Evolutionary conservation across 2,888 invertebrate genomes (phyloP).

Genomic region (Selenia dentaria): DNA sequence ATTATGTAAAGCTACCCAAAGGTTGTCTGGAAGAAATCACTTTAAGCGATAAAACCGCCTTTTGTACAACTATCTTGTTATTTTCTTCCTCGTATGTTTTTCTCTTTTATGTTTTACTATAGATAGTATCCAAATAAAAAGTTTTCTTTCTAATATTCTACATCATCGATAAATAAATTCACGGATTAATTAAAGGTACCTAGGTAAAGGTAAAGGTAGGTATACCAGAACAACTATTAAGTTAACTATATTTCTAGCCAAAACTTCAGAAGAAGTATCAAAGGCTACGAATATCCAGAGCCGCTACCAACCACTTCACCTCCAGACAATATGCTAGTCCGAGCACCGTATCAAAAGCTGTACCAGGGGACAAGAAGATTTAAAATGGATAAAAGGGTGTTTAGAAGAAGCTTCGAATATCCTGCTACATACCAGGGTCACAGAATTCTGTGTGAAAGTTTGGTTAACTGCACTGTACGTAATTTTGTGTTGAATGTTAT

Average conservation of each 20-base stretch:
- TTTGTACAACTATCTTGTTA: no score
- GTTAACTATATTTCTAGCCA: constrained; percentile 42
- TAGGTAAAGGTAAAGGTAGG: no score
- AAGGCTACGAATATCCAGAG: constrained; percentile 41
- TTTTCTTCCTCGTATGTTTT: no score
- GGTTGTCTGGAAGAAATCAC: no score
- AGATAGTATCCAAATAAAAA: no score
- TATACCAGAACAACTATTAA: no score
- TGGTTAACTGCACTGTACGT: constrained; percentile 54
- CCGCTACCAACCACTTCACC: constrained; percentile 39
- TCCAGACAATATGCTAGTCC: neutral
- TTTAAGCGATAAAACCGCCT: no score
- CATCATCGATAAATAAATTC: no score
- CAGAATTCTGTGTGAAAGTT: constrained; percentile 47
- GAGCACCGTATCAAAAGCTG: constrained; percentile 45
- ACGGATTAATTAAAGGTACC: no score
- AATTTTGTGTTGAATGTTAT: neutral
- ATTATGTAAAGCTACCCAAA: no score
- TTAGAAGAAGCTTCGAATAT: constrained; percentile 48
- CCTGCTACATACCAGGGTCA: constrained; percentile 43
- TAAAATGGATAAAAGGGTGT: constrained; percentile 47
- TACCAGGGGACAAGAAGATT: constrained; percentile 53
- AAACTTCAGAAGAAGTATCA: constrained; percentile 11
- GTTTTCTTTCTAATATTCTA: no score
- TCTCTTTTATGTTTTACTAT: no score